Percentiles rank a stretch among this genome's conserved stretches.
Conservation (phyloP, 2,113 vertebrate genomes). For the Dicrurus megarhynchus region DNA sequence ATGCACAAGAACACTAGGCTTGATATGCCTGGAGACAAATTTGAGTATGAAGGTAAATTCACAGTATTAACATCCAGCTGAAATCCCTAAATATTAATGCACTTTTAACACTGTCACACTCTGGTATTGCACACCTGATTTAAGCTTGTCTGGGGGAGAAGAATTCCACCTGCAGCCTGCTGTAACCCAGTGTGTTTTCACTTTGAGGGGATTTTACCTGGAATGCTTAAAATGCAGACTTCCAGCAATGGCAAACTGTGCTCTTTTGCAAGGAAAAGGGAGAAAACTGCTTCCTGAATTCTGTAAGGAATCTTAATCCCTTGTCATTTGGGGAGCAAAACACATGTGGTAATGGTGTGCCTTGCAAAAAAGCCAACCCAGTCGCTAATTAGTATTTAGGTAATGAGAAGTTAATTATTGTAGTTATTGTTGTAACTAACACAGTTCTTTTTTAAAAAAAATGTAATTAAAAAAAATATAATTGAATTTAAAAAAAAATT, state of each 20-base stretch:
- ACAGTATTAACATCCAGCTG: neutral
- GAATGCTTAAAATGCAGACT: neutral
- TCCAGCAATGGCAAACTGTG: neutral
- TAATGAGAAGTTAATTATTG: neutral
- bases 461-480: no score
- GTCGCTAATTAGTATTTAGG: neutral
- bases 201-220: neutral
- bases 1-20: neutral
- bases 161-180: neutral
- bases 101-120: accelerated
- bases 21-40: neutral
- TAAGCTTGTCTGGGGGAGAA: neutral
- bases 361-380: neutral
- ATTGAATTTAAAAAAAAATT: no score
- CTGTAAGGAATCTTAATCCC: neutral
- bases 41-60: neutral
- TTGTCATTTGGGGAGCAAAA: neutral
- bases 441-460: no score
- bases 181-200: neutral
- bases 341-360: accelerated
- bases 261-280: neutral
- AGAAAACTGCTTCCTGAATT: neutral
- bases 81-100: neutral
- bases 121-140: neutral
- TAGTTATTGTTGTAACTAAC: neutral